These are phyloP conservation scores for Nephrocerus scutellatus DNA, from an alignment of 2,888 invertebrate genomes.

Conservation along the genomic window DNA sequence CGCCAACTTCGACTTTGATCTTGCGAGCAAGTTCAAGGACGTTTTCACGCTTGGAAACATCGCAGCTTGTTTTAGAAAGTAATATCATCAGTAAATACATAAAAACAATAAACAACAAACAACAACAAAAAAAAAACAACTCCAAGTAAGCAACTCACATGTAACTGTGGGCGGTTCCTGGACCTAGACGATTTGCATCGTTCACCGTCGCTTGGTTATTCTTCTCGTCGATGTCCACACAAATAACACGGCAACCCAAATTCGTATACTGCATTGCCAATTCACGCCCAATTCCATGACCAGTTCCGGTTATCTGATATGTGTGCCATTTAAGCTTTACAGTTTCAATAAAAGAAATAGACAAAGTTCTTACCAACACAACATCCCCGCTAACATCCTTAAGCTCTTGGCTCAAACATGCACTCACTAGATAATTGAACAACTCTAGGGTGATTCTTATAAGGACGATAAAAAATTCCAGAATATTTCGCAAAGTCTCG, in stretches of 20 bases:
- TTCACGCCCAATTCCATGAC: constrained; percentile 77
- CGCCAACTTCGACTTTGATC: constrained; percentile 64
- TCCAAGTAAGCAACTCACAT: constrained; percentile 37
- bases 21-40: constrained; percentile 59
- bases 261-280: constrained; percentile 65
- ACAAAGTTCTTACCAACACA: constrained; percentile 57
- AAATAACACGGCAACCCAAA: constrained; percentile 64
- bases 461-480: constrained; percentile 35
- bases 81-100: background rate
- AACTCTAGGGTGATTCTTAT: constrained; percentile 32
- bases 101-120: background rate
- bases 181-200: constrained; percentile 48
- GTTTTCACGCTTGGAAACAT: constrained; percentile 64
- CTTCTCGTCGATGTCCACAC: constrained; percentile 68
- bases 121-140: constrained; percentile 3
- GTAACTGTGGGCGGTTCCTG: constrained; percentile 46
- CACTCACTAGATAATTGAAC: constrained; percentile 23
- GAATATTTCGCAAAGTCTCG: constrained; percentile 32
- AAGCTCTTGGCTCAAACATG: constrained; percentile 45
- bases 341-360: background rate
- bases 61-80: constrained; percentile 53
- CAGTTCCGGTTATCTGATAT: constrained; percentile 72
- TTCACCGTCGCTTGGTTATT: constrained; percentile 62
- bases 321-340: constrained; percentile 4
- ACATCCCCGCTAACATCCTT: constrained; percentile 70